Evolutionary conservation across 1,140 invertebrate species (phyloP).

Genomic region (Diachasma alloeum): DNA sequence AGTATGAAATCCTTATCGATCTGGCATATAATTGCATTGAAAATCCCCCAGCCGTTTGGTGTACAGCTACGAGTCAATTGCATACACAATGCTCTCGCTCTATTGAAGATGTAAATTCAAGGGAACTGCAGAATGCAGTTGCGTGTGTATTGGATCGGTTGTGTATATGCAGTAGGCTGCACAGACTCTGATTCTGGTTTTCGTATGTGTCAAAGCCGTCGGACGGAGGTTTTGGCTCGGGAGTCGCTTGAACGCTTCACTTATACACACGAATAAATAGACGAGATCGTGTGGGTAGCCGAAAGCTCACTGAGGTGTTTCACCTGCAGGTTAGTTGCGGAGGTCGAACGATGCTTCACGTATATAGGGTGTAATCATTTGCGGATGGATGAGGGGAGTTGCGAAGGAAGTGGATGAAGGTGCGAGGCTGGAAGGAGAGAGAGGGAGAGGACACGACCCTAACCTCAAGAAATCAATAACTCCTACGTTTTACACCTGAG

Average conservation of each 20-base stretch:
- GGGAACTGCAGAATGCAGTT: background rate
- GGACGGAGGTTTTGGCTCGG: background rate
- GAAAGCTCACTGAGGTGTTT: background rate
- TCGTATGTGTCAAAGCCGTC: conserved; percentile 11
- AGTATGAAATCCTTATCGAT: background rate
- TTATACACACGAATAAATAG: background rate
- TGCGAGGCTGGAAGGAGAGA: background rate
- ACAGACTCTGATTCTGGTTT: background rate
- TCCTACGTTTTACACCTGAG: conserved; percentile 38
- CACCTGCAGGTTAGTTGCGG: background rate
- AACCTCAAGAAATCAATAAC: conserved; percentile 43
- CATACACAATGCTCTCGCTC: background rate
- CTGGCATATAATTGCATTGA: background rate
- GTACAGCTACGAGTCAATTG: background rate
- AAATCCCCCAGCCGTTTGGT: background rate
- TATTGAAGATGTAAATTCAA: conserved; percentile 21
- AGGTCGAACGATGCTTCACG: background rate
- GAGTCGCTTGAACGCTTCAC: background rate
- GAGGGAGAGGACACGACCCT: conserved; percentile 29
- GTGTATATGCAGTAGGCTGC: background rate
- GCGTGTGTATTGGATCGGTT: background rate
- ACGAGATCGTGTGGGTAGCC: background rate
- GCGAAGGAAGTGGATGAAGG: background rate
- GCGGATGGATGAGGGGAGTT: background rate
- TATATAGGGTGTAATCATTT: background rate